phyloP scores from a whole-genome alignment of 2,888 invertebrate species.

The Tolmerus cingulatus region DNA sequence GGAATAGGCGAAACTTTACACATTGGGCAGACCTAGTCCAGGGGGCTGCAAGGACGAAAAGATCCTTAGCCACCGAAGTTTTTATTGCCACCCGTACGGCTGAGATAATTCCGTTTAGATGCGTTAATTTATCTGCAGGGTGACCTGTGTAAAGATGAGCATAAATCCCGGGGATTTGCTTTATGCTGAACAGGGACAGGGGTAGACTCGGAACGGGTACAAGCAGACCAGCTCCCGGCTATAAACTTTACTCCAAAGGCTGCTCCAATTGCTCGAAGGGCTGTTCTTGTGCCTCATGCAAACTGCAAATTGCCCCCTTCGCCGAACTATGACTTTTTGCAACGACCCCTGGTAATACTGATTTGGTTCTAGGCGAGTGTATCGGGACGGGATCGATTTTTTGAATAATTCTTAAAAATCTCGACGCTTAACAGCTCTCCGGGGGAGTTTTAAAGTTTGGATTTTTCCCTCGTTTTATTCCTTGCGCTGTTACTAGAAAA shows the following conservation, averaged over 20 bases:
- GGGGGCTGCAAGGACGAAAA: neutral
- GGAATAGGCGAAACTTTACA: neutral
- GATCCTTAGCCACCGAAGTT: neutral
- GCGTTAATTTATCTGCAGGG: conserved; percentile 8
- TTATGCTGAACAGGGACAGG: neutral
- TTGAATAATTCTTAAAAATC: conserved; percentile 7
- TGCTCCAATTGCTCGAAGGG: neutral
- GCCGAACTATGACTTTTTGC: neutral
- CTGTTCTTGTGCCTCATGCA: neutral
- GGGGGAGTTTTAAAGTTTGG: neutral
- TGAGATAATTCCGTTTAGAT: neutral
- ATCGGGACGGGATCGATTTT: neutral
- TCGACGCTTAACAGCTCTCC: neutral
- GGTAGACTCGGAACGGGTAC: neutral
- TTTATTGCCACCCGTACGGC: neutral
- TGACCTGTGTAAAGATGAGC: neutral
- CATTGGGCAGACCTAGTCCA: neutral
- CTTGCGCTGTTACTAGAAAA: neutral
- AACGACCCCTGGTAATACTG: neutral
- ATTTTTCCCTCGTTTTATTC: neutral
- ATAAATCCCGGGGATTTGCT: conserved; percentile 1
- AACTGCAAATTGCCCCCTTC: neutral
- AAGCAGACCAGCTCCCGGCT: neutral
- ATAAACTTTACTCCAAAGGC: neutral
- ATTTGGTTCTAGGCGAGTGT: neutral